Base-by-base conservation (phyloP, 2,113 vertebrate species). In the Passer domesticus region DNA sequence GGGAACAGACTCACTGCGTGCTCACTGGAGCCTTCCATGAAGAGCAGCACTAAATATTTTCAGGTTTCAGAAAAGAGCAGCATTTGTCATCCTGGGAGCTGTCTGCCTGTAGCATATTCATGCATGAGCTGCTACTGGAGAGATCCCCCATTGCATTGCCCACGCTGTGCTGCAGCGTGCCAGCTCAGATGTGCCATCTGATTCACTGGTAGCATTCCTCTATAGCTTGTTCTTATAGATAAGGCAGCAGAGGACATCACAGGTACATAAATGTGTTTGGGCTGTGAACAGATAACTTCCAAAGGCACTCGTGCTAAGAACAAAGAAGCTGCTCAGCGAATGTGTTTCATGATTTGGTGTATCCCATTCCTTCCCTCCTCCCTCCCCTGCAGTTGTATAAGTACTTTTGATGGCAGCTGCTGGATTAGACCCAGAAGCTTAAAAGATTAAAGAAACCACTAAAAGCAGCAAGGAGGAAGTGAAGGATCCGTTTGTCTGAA, bases 371-470 rank as follows among this genome's bases (percentile, higher is more conserved):
- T 76, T 72, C 73, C 92, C 82, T 72, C 59, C 96, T 94, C 83
- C 81, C 31, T 96, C 85, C 78, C 78, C n/a, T 96, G 85, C 79
- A 95, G 70, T 97, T 97, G 89, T 96, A 4, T 98, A 97, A 98
- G 96, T 98, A 94, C 92, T 97, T 96, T 96, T 97, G 94, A 97
- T 97, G 97, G 96, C 94, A 97, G 96, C 97, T 97, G 97, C 95
- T 96, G 95, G 97, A 96, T 97, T 97, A 98, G 97, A 96, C 97
- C 98, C 90, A 97, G 91, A 94, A 98, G 98, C 98, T 98, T 98
- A 97, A 98, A 98, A 98, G 98, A 99, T 98, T 98, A 98, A 98
- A 98, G 95, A 93, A 97, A 97, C 96, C 96, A 98, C 98, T 98
- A 97, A 98, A 97, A 97, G 97, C 96, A 95, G 97, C 95, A 81